These are phyloP conservation scores for human (Homo sapiens) DNA, from an alignment of 2,113 vertebrate species.

Conservation along the genomic window GRCh38 chr12:86456501-86457000, in stretches of 20 bases:
- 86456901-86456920: background rate
- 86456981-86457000: background rate
- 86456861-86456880: background rate
- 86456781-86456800: background rate
- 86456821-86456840: background rate
- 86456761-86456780: background rate
- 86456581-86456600: background rate
- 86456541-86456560: background rate
- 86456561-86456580: background rate
- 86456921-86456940: background rate
- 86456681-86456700: background rate
- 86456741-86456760: background rate
- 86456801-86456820: background rate
- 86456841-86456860: background rate
- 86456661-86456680: background rate
- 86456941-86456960: background rate
- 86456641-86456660: background rate
- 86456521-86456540: background rate
- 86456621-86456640: background rate
- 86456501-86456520: background rate
- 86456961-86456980: background rate
- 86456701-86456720: background rate
- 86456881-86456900: background rate
- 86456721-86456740: background rate
- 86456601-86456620: background rate